Conservation (phyloP, 2,113 vertebrate genomes). For the Callocephalon fimbriatum region DNA sequence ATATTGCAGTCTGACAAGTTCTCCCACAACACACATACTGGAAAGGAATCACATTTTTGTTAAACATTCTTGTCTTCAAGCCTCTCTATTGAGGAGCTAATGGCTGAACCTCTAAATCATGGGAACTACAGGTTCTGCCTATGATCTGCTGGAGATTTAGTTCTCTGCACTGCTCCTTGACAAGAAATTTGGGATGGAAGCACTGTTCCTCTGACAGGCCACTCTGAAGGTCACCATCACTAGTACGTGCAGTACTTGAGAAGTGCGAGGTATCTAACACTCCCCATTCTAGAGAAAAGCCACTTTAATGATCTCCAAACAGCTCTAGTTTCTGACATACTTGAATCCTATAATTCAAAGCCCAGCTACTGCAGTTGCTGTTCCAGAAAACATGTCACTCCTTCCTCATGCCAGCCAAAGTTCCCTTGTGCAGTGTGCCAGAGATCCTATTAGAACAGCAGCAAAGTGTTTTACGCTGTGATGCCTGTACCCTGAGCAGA, state of each 20-base stretch:
- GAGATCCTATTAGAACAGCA: background rate
- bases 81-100: background rate
- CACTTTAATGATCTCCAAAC: background rate
- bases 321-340: background rate
- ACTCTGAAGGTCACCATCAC: background rate
- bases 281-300: background rate
- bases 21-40: background rate
- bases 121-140: background rate
- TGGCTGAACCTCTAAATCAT: background rate
- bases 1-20: background rate
- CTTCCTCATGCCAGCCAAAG: background rate
- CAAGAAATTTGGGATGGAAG: background rate
- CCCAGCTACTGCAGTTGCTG: background rate
- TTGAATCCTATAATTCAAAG: background rate
- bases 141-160: background rate
- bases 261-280: background rate
- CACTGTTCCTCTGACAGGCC: background rate
- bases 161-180: background rate
- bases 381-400: background rate
- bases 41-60: background rate
- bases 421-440: background rate
- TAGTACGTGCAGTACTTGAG: background rate
- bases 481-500: background rate
- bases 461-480: background rate
- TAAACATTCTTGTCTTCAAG: background rate